These are phyloP conservation scores for Palloptera scutellata DNA, from an alignment of 2,888 invertebrate species.

Conservation along the genomic window DNA sequence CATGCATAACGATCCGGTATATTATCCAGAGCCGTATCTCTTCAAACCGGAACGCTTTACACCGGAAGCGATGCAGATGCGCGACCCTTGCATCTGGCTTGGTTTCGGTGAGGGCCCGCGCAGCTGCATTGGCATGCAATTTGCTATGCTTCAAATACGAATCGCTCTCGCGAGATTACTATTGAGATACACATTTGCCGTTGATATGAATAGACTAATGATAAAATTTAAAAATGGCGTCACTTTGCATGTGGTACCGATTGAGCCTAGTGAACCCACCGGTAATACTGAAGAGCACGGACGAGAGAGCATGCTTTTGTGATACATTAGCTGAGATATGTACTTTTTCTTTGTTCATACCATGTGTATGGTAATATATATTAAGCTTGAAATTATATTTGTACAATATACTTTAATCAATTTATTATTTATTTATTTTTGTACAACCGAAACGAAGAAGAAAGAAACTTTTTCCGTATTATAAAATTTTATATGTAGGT, in stretches of 20 bases:
- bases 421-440: no score
- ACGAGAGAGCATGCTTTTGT: not conserved
- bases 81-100: slow-evolving; percentile 59
- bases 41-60: slow-evolving; percentile 72
- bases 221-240: slow-evolving; percentile 49
- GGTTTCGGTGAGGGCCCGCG: slow-evolving; percentile 65
- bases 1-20: slow-evolving; percentile 70
- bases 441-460: no score
- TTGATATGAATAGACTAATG: slow-evolving; percentile 46
- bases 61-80: slow-evolving; percentile 65
- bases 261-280: slow-evolving; percentile 37
- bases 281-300: slow-evolving; percentile 21
- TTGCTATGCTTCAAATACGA: slow-evolving; percentile 55
- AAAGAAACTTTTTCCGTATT: no score
- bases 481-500: no score
- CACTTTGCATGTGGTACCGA: slow-evolving; percentile 46
- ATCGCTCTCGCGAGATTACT: slow-evolving; percentile 51
- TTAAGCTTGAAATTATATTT: no score
- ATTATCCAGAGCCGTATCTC: slow-evolving; percentile 70
- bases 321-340: not conserved
- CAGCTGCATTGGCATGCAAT: slow-evolving; percentile 62
- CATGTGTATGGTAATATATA: no score
- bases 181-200: slow-evolving; percentile 50
- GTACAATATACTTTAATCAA: no score
- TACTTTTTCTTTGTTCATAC: no score